Evolutionary conservation across 2,888 invertebrate genomes (phyloP), one percentile per base, ranked within the genome.

Genomic region (Cataglyphis albicans): DNA sequence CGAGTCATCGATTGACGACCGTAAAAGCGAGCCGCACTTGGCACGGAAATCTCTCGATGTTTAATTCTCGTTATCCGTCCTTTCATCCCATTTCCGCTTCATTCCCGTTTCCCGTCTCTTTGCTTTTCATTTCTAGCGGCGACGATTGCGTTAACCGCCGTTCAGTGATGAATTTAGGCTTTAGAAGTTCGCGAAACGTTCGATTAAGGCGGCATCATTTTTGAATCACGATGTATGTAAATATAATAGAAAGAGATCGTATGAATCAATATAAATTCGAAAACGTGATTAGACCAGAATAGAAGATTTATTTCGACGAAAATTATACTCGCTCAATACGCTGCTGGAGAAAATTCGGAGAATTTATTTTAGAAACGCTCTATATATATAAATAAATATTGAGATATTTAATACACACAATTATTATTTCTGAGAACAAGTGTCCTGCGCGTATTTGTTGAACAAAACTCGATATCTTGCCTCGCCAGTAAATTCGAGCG

Each of bases 41-140:
- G 89, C 89, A 89, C 89, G 86, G 81, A 44, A 73, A 73, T 84
- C 88, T 81, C 25, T 89, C 89, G 89, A 87, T 88, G 86, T 80
- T 76, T 78, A 70, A 73, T 75, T 70, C 67, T 52, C 81, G 73
- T 75, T 80, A 52, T 76, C 70, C 55, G 10, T 64, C 55, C 80
- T 74, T 48, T 70, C 68, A 48, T 73, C 29, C 21, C 41, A 18
- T 67, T 81, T 64, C 12, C 32, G 57, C 61, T 63, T 65, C 48
- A 74, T 72, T 72, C 48, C 21, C n/a, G 25, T 29, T 64, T 41
- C 12, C 67, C 68, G 65, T 64, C 57, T 70, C 75, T 80, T 80
- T 83, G 73, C 84, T 68, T 84, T 68, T 67, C 83, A 73, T 74
- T 76, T 73, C 65, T 74, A 21, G 57, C 18, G 59, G 63, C 44